Evolutionary conservation across 2,113 vertebrate species (phyloP).

Genomic region (Ardeotis arabs): DNA sequence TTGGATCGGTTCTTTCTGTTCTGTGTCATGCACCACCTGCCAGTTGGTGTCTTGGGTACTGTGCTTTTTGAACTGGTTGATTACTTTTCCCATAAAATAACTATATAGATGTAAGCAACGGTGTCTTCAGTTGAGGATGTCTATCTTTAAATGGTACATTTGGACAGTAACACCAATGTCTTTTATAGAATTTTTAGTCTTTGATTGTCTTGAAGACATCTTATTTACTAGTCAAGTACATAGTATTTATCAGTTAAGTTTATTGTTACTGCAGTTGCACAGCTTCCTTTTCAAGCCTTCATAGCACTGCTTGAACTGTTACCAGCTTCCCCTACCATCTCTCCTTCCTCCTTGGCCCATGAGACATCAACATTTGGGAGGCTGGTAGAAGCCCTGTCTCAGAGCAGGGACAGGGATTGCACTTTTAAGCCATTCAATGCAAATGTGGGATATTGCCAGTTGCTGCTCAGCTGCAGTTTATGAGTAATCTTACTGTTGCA

Average conservation of each 20-base stretch:
- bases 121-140: neutral
- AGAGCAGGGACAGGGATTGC: neutral
- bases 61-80: neutral
- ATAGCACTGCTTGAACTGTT: neutral
- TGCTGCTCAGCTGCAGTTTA: neutral
- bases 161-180: neutral
- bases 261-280: neutral
- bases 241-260: neutral
- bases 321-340: neutral
- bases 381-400: neutral
- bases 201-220: neutral
- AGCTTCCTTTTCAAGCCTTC: neutral
- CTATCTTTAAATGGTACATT: neutral
- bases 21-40: neutral
- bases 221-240: neutral
- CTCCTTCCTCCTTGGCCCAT: neutral
- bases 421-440: neutral
- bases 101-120: neutral
- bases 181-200: neutral
- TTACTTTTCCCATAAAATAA: neutral
- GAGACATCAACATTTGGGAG: neutral
- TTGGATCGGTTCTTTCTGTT: neutral
- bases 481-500: neutral
- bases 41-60: neutral
- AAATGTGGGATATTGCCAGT: accelerated